These are phyloP conservation scores for Perca fluviatilis DNA, from an alignment of 2,113 vertebrate genomes.

Conservation along the genomic window DNA sequence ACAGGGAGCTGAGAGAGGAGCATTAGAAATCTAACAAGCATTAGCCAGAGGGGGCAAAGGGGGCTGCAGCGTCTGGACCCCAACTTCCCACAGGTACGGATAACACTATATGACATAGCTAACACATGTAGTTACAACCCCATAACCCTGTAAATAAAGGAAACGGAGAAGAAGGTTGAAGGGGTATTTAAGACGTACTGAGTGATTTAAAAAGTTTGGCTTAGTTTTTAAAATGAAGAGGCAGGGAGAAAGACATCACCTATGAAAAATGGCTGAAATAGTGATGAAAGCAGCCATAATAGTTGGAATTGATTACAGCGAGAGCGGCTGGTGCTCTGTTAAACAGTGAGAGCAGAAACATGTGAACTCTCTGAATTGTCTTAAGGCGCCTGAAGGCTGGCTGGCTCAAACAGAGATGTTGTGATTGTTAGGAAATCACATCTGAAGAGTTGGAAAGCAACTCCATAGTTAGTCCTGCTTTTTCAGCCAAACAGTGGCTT, in stretches of 20 bases:
- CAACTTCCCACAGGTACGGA: neutral
- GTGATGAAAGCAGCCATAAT: conserved; percentile 11
- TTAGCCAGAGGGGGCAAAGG: too few species aligned
- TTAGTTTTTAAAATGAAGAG: neutral
- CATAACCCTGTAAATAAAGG: neutral
- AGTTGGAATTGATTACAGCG: conserved; percentile 22
- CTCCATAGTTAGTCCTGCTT: conserved; percentile 19
- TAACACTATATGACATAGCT: neutral
- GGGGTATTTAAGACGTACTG: too few species aligned
- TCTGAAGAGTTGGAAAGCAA: conserved; percentile 1
- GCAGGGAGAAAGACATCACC: neutral
- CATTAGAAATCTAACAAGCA: too few species aligned
- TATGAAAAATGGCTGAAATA: conserved; percentile 4
- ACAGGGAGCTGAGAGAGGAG: too few species aligned
- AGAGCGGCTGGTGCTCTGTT: conserved; percentile 16
- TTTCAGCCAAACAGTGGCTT: neutral
- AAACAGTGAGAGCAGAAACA: neutral
- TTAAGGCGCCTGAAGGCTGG: conserved; percentile 27
- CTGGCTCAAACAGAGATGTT: conserved; percentile 22
- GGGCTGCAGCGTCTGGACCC: neutral
- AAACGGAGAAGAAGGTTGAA: neutral
- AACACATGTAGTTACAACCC: too few species aligned
- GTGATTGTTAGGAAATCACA: conserved; percentile 16
- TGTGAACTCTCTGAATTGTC: conserved; percentile 6
- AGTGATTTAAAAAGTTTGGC: neutral